Conservation (phyloP, 2,797 vertebrate species). For the Amblyraja radiata region DNA sequence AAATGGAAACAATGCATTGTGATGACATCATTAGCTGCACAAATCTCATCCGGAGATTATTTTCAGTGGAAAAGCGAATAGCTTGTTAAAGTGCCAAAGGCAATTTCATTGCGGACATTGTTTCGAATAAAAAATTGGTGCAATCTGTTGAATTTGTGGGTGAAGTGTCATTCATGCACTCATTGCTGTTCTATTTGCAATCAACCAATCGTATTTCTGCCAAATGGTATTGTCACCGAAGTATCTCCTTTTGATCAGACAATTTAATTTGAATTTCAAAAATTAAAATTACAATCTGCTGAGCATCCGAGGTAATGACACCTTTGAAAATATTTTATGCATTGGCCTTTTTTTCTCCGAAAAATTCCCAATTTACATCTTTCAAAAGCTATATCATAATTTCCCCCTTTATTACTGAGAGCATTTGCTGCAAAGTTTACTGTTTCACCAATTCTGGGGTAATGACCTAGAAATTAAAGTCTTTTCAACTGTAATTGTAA, state of each 20-base stretch:
- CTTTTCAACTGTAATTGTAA: neutral
- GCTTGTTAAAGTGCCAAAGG: too few relatives aligned
- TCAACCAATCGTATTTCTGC: too few relatives aligned
- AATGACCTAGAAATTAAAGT: neutral
- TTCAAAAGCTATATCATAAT: neutral
- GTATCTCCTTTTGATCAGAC: neutral
- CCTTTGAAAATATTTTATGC: neutral
- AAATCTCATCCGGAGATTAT: too few relatives aligned
- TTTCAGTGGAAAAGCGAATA: too few relatives aligned
- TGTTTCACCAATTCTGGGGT: neutral
- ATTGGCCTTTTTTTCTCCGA: neutral
- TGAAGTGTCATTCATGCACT: too few relatives aligned
- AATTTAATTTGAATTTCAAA: conserved; percentile 2
- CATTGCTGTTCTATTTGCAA: too few relatives aligned
- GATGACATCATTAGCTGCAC: too few relatives aligned
- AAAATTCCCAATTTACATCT: neutral
- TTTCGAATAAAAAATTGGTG: too few relatives aligned
- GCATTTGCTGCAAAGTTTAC: neutral
- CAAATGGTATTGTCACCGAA: neutral
- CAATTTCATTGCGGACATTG: too few relatives aligned
- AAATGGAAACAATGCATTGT: too few relatives aligned
- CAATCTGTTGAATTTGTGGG: too few relatives aligned
- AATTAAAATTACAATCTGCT: conserved; percentile 14
- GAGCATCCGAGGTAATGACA: neutral
- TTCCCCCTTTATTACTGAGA: neutral